These are phyloP conservation scores for Trichonephila clavipes DNA, from an alignment of 1,140 invertebrate species.

Conservation along the genomic window DNA sequence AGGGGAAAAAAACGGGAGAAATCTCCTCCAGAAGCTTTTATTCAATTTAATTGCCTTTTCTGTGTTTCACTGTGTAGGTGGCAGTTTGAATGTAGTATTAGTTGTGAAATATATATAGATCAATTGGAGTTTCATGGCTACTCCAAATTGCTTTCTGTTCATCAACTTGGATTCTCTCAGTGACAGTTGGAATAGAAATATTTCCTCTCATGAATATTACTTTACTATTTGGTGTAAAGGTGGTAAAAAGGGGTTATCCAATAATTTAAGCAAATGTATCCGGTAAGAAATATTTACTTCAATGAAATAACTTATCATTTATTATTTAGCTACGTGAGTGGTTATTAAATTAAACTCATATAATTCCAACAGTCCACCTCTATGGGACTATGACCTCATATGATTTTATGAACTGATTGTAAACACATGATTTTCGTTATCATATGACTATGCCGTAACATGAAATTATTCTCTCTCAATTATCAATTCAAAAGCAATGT, in stretches of 20 bases:
- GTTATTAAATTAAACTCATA: no score
- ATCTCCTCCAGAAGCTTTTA: not conserved
- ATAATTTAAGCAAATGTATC: not conserved
- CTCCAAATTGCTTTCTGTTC: not conserved
- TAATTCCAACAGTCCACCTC: no score
- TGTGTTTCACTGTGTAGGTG: not conserved
- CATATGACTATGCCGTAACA: no score
- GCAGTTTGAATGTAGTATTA: not conserved
- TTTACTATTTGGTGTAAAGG: not conserved
- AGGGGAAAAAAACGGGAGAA: no score
- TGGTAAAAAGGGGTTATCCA: not conserved
- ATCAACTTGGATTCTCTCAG: not conserved
- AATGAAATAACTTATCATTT: no score
- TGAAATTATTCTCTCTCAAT: no score
- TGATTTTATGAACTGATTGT: no score
- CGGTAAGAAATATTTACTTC: not conserved
- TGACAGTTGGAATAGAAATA: not conserved
- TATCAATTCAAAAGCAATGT: no score
- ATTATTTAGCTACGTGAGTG: no score
- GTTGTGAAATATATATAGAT: not conserved
- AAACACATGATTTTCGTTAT: no score
- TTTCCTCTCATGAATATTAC: not conserved
- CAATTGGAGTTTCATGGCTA: not conserved
- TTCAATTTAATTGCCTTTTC: conserved; percentile 8
- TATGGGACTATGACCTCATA: no score